Base-by-base conservation (phyloP, 2,888 invertebrate genomes). In the Netelia inedita region DNA sequence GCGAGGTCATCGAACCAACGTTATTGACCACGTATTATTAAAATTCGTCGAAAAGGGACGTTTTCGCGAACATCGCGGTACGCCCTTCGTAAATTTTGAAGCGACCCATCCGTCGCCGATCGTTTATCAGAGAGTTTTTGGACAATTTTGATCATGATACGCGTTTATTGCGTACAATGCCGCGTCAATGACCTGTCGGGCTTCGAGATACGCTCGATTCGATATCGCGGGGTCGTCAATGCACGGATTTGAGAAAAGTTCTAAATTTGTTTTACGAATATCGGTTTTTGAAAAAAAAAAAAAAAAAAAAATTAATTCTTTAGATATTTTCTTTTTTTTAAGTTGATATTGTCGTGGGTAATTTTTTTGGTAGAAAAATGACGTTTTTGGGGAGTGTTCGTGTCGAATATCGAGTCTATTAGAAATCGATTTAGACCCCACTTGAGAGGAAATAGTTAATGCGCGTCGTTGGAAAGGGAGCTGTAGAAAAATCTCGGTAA, bases 391-490 rank as follows among this genome's bases (percentile, higher is more conserved):
- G 57, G 46, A 21, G 21, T 21, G 59, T 43, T 21, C 59, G 11
- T 35, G 35, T 57, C 35, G 68, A 69, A 50, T 68, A 46, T 57
- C 71, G 89, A 89, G 88, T 91, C 90, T 88, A 89, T 91, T 89
- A 87, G 84, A 88, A 87, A 87, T 88, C 91, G 89, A 92, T 92
- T 92, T 91, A 91, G 89, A 89, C 88, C 87, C 91, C 91, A 91
- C 92, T 92, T 91, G 89, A 88, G 85, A 69, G 88, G 88, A 90
- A 91, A 91, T 89, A 88, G 89, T 89, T 90, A 90, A 28, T 66
- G 59, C 50, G 50, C 65, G 72, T 72, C 71, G 65, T 35, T 35
- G 28, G 61, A 65, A 73, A 79, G 57, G 65, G 53, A 3, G 72
- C 69, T 68, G 35, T 43, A 46, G 50, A 73, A 66, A 66, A 82